Conservation (phyloP, 1,140 invertebrate genomes). For the Grapholita molesta region DNA sequence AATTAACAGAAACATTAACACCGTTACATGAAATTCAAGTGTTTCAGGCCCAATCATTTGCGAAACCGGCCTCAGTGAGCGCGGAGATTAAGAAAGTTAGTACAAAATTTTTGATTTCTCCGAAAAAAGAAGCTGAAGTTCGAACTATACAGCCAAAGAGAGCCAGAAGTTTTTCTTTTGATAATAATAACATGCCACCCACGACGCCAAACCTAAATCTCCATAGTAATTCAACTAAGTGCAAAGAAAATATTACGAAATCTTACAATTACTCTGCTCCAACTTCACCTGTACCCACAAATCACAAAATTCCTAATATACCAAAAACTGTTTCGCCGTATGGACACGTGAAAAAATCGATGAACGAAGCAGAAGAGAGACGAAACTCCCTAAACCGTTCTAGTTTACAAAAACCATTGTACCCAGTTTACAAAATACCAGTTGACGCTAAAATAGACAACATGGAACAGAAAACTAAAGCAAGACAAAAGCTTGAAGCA, state of each 20-base stretch:
- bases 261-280: slow-evolving; percentile 70
- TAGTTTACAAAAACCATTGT: slow-evolving; percentile 40
- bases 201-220: neutral
- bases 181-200: slow-evolving; percentile 32
- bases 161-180: slow-evolving; percentile 64
- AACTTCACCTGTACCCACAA: slow-evolving; percentile 56
- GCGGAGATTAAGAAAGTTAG: slow-evolving; percentile 73
- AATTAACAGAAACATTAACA: slow-evolving; percentile 53
- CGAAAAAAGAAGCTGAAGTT: slow-evolving; percentile 73
- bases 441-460: slow-evolving; percentile 27
- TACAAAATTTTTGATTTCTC: slow-evolving; percentile 71
- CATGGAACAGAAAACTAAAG: slow-evolving; percentile 48
- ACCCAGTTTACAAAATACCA: slow-evolving; percentile 25
- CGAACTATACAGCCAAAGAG: slow-evolving; percentile 65
- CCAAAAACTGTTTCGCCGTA: slow-evolving; percentile 65
- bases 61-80: slow-evolving; percentile 61
- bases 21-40: slow-evolving; percentile 60
- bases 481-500: slow-evolving; percentile 78
- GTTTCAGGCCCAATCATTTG: slow-evolving; percentile 49
- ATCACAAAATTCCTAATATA: slow-evolving; percentile 61
- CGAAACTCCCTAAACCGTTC: slow-evolving; percentile 52
- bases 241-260: slow-evolving; percentile 36
- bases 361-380: slow-evolving; percentile 62
- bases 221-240: slow-evolving; percentile 8
- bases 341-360: slow-evolving; percentile 57